Evolutionary conservation across 2,113 vertebrate species (phyloP).

Genomic region (Psilopogon haemacephalus): DNA sequence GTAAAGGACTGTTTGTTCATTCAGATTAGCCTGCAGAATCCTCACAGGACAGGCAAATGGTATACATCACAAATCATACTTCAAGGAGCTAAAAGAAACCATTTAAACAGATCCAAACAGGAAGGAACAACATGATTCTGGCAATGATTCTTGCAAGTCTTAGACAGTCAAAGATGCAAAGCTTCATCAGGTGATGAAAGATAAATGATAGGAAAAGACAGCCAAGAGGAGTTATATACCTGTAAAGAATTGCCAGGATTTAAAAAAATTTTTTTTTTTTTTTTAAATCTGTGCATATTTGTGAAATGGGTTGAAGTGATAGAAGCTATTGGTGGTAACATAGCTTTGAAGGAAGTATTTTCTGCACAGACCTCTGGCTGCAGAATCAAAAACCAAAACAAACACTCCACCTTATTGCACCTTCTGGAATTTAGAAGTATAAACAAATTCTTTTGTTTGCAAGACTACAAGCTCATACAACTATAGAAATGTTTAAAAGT

Average conservation of each 20-base stretch:
- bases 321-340: neutral
- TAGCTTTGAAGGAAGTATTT: neutral
- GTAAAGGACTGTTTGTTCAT: neutral
- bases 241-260: neutral
- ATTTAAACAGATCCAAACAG: neutral
- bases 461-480: neutral
- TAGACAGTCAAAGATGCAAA: neutral
- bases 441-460: neutral
- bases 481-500: neutral
- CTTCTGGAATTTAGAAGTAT: neutral
- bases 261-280: no score
- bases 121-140: neutral
- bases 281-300: neutral
- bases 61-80: neutral
- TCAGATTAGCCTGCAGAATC: neutral
- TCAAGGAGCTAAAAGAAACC: neutral
- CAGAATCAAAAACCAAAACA: neutral
- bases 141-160: neutral
- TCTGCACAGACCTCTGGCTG: neutral
- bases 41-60: neutral
- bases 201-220: neutral
- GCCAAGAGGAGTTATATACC: neutral
- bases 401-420: neutral
- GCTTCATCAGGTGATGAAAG: constrained; percentile 3
- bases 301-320: neutral